Evolutionary conservation across 1,140 invertebrate genomes (phyloP), one percentile per base, ranked within the genome.

Genomic region (Aphis gossypii): DNA sequence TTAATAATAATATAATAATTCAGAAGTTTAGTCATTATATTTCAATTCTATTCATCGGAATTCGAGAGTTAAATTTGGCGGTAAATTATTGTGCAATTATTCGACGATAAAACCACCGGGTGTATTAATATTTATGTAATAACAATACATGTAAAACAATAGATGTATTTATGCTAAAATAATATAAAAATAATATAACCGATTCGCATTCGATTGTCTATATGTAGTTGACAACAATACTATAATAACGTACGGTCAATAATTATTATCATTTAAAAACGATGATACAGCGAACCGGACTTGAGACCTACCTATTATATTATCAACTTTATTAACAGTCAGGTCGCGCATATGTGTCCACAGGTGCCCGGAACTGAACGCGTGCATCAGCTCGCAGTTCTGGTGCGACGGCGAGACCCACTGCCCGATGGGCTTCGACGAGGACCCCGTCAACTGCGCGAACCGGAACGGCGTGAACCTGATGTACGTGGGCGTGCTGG

Each of bases 301-400:
- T 68, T 18, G 3, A 60, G 25, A 68, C 60, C 60, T 68, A 68
- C 60, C 60, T 68, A 68, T n/a, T 14, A n/a, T 25, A 56, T 60
- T 46, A 46, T 46, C 11, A 46, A 46, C 48, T 3, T 51, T 51
- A 76, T 76, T 76, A n/a, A 76, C 14, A 6, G 30, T n/a, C 5
- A 5, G 14, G 14, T 6, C 30, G 8, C 60, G 60, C 60, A 14
- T 18, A 20, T 51, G 48, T 94, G 94, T 95, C 95, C 46, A 4
- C 94, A 97, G 97, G 95, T 99, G 98, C 95, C 98, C 98, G 23
- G 98, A 98, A 95, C 95, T 99, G 93, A 97, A 98, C 95, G 97
- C 97, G 2, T 97, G 97, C 95, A 97, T 97, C 94, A 97, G 96
- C 94, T 96, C 97, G 0, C 96, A 96, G 11, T 95, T 97, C 0